Evolutionary conservation across 1,140 invertebrate genomes (phyloP).

Genomic region (Neodiprion lecontei): DNA sequence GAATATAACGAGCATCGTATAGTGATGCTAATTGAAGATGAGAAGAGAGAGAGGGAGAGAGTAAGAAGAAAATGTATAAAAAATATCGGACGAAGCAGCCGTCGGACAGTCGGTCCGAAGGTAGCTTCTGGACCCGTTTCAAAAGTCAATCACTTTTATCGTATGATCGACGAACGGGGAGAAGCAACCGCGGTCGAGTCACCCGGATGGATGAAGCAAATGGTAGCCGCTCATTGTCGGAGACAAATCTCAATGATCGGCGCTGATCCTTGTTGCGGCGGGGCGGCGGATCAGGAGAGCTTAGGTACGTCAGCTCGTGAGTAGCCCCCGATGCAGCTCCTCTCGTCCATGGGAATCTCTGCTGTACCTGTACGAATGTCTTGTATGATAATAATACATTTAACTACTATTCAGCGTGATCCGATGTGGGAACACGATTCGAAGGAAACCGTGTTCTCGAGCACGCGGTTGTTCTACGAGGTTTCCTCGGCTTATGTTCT

Average conservation of each 20-base stretch:
- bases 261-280: neutral
- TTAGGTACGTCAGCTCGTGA: no score
- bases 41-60: slow-evolving; percentile 4
- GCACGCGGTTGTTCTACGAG: no score
- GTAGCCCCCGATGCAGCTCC: no score
- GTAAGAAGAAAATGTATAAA: slow-evolving; percentile 18
- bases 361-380: no score
- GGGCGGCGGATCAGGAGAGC: no score
- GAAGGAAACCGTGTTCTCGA: no score
- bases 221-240: slow-evolving; percentile 6
- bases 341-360: no score
- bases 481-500: no score
- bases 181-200: slow-evolving; percentile 19
- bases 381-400: no score
- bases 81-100: slow-evolving; percentile 14
- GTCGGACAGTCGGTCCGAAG: slow-evolving; percentile 13
- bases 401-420: no score
- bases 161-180: slow-evolving; percentile 31
- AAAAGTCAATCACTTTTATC: slow-evolving; percentile 47
- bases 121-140: slow-evolving; percentile 35
- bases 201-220: neutral
- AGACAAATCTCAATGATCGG: slow-evolving; percentile 1
- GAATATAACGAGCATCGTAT: neutral
- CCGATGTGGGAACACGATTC: no score
- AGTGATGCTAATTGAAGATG: neutral